Conservation (phyloP, 2,888 invertebrate species). For the Euclidia mi region DNA sequence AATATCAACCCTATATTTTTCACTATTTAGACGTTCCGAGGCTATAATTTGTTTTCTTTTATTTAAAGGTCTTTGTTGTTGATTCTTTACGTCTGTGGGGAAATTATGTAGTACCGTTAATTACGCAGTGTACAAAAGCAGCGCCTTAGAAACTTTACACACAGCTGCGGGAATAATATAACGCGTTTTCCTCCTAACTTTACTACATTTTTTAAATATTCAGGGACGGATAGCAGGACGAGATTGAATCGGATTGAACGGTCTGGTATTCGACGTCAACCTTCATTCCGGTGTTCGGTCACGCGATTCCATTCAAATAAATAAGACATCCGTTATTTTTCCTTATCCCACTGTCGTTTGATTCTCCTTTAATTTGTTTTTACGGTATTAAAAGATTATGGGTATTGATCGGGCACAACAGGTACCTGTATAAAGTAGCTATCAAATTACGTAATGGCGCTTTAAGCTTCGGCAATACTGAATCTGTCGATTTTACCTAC, state of each 20-base stretch:
- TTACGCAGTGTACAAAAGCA: slow-evolving; percentile 37
- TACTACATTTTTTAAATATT: slow-evolving; percentile 18
- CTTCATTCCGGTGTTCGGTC: slow-evolving; percentile 14
- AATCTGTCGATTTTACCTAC: too few species aligned
- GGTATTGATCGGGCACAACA: slow-evolving; percentile 33
- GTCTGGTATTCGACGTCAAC: slow-evolving; percentile 14
- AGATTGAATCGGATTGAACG: slow-evolving; percentile 21
- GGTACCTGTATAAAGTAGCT: slow-evolving; percentile 11
- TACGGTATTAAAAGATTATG: slow-evolving; percentile 7
- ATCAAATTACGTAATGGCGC: background rate
- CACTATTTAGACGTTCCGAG: slow-evolving; percentile 50
- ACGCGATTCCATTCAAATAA: slow-evolving; percentile 31
- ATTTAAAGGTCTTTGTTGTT: slow-evolving; percentile 22
- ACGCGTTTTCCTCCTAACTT: slow-evolving; percentile 3
- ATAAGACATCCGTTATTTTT: slow-evolving; percentile 19
- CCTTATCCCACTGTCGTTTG: slow-evolving; percentile 5
- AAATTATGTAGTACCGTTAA: slow-evolving; percentile 52
- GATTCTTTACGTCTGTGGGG: slow-evolving; percentile 30
- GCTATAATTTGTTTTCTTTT: slow-evolving; percentile 52
- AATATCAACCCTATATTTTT: slow-evolving; percentile 60
- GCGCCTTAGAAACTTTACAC: slow-evolving; percentile 15
- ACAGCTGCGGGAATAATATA: slow-evolving; percentile 9
- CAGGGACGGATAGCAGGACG: slow-evolving; percentile 5
- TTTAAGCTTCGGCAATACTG: too few species aligned
- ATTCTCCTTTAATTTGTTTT: slow-evolving; percentile 18